A percentile compares a stretch with the other conserved stretches of the same genome.
Conservation (phyloP, 2,888 invertebrate genomes). For the Crossocerus cetratus region DNA sequence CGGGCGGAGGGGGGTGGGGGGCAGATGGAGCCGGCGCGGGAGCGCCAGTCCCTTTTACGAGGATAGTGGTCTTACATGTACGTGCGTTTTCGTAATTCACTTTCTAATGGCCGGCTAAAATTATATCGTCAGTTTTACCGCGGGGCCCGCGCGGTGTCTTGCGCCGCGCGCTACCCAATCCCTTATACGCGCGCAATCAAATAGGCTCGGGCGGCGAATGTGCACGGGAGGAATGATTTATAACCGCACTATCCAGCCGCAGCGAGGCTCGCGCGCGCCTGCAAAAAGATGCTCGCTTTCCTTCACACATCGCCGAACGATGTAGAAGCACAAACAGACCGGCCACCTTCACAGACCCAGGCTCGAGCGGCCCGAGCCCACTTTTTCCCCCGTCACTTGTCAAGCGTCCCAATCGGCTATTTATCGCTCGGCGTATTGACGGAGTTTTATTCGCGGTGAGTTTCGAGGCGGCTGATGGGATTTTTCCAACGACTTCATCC, state of each 20-base stretch:
- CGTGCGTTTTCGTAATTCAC: conserved; percentile 55
- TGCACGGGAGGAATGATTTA: conserved; percentile 50
- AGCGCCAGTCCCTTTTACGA: conserved; percentile 43
- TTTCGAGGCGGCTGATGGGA: too few species aligned
- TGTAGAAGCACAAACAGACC: not conserved
- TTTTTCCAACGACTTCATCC: too few species aligned
- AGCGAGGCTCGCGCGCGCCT: conserved; percentile 8
- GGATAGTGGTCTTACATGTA: conserved; percentile 12
- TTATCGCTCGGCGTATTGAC: too few species aligned
- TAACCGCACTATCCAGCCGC: conserved; percentile 20
- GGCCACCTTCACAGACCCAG: not conserved
- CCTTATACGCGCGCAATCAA: conserved; percentile 50
- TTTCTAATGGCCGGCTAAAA: conserved; percentile 57
- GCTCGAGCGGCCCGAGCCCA: too few species aligned
- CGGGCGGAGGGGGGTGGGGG: conserved; percentile 15
- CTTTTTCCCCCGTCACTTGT: not conserved
- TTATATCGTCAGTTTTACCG: conserved; percentile 59
- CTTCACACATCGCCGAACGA: conserved; percentile 37
- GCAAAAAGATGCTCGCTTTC: conserved; percentile 52
- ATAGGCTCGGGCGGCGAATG: conserved; percentile 37
- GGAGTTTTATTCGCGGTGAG: too few species aligned
- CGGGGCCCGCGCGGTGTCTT: conserved; percentile 27
- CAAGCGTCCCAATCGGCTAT: too few species aligned
- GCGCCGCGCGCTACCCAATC: conserved; percentile 28
- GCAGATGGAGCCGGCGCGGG: conserved; percentile 45